Percentiles rank a stretch among this genome's conserved stretches.
phyloP scores from a whole-genome alignment of 2,888 invertebrate genomes.

The Chirona hameri region DNA sequence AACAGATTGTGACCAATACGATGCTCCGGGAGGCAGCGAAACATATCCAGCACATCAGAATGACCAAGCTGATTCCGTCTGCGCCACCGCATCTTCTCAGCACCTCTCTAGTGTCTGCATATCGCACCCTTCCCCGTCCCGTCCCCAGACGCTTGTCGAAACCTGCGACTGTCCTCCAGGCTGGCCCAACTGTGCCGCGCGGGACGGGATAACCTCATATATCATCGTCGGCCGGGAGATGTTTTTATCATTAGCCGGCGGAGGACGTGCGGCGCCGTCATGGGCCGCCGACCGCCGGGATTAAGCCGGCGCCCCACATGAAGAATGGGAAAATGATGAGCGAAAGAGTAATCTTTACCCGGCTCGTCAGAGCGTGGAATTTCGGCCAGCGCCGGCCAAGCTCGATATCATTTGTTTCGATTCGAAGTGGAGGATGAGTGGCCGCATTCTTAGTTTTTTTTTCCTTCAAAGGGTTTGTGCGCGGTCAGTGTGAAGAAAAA shows the following conservation, averaged over 20 bases:
- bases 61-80: too few relatives aligned
- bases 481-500: background rate
- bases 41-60: too few relatives aligned
- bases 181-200: background rate
- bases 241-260: conserved; percentile 11
- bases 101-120: too few relatives aligned
- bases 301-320: background rate
- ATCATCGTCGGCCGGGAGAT: background rate
- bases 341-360: conserved; percentile 13
- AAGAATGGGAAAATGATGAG: conserved; percentile 13
- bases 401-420: conserved; percentile 22
- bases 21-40: too few relatives aligned
- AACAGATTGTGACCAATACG: too few relatives aligned
- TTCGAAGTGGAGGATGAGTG: conserved; percentile 13
- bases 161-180: background rate
- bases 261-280: background rate
- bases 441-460: conserved; percentile 1
- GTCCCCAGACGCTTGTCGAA: too few relatives aligned
- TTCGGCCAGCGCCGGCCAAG: background rate
- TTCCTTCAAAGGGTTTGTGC: background rate
- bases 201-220: background rate
- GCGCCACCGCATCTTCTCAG: too few relatives aligned
- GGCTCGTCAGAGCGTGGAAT: conserved; percentile 25
- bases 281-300: background rate
- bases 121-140: too few relatives aligned